Base-by-base conservation (phyloP, 2,888 invertebrate species). In the Nectonema munidae region DNA sequence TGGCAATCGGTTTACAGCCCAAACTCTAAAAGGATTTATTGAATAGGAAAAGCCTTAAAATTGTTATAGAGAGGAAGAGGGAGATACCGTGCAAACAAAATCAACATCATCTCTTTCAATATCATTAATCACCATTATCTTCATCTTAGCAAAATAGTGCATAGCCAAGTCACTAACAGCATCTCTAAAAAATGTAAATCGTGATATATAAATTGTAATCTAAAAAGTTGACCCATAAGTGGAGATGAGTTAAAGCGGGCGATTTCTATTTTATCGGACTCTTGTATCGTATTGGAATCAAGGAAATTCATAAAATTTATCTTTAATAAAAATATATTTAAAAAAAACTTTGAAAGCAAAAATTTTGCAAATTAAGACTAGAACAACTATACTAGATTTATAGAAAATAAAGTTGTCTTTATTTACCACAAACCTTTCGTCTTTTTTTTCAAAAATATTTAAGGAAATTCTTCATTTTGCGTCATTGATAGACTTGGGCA, bases 101-200 rank as follows among this genome's bases (percentile, higher is more conserved):
- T 89, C 79, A 46, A 99, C 74, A 49, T 99, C 89, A 54, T 89
- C 89, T 38, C 95, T 67, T 56, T 99, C 95, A 40, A 99, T 67
- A 52, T 99, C 89, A 56, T 81, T 86, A 38, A 95, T 68, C 2
- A 89, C 86, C 70, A 95, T 71, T 39, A 83, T 79, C 56, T 99
- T 99, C 54, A 89, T 77, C 62, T 95, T 95, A 52, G 86, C 83
- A 46, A 99, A 62, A 60, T 89, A 95, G 54, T 99, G 95, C 46
- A 89, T 64, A 1, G 89, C 89, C 49, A 95, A 60, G 55, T 99
- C 89, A 46, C 75, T 83, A 15, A 95, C 66, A 3, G 89, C 86
- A 64, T 95, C 95, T 46, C 86, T 71, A 52, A n/a, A 54, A 53
- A 41, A 43, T 37, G 42, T 44, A 38, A 25, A 25, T 25, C 6